Conservation (phyloP, 2,888 invertebrate species). For the Apamea monoglypha region DNA sequence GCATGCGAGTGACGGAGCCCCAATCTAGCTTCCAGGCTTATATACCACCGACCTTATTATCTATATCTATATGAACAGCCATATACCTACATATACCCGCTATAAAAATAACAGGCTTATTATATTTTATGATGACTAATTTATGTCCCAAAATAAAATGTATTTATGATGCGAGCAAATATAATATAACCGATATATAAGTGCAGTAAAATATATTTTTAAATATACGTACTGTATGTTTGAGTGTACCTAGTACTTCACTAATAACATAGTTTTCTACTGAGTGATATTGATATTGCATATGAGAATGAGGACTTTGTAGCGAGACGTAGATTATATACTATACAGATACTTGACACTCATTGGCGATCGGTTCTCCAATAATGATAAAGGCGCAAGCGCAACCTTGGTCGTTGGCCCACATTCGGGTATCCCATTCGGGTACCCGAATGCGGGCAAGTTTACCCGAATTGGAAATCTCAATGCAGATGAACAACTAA, state of each 20-base stretch:
- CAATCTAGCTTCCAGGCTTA: constrained; percentile 39
- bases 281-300: constrained; percentile 21
- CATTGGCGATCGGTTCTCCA: background rate
- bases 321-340: constrained; percentile 8
- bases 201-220: constrained; percentile 49
- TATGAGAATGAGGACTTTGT: constrained; percentile 1
- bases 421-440: background rate
- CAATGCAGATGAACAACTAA: no score
- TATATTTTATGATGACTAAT: constrained; percentile 40
- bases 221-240: constrained; percentile 46
- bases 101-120: constrained; percentile 50
- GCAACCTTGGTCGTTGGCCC: background rate
- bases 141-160: constrained; percentile 31
- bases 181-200: constrained; percentile 24
- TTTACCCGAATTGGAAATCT: no score
- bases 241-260: constrained; percentile 44
- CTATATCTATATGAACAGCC: constrained; percentile 45
- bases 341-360: constrained; percentile 27
- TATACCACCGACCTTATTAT: constrained; percentile 18
- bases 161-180: constrained; percentile 32
- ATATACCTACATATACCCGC: constrained; percentile 45
- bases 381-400: background rate
- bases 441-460: background rate
- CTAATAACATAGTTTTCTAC: constrained; percentile 29
- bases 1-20: constrained; percentile 76